Evolutionary conservation across 2,888 invertebrate genomes (phyloP).

Genomic region (Melikaiella ostensackeni): DNA sequence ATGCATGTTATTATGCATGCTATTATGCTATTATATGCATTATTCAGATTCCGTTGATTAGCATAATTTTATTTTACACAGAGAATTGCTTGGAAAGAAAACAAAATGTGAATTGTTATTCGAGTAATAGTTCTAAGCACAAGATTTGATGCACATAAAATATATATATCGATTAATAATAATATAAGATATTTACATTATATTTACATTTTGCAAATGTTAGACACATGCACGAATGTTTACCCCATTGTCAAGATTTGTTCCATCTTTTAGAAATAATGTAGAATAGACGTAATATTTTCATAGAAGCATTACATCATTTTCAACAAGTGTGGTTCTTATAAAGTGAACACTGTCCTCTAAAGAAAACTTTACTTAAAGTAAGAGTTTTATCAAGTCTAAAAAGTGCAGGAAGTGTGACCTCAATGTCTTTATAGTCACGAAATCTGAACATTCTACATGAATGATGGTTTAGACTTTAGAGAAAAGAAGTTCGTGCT

Average conservation of each 20-base stretch:
- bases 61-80: not conserved
- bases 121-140: too few relatives aligned
- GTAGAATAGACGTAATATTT: not conserved
- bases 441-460: conserved; percentile 7
- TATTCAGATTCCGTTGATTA: not conserved
- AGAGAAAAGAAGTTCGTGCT: too few relatives aligned
- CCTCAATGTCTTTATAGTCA: conserved; percentile 16
- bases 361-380: not conserved
- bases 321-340: not conserved
- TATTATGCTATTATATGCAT: too few relatives aligned
- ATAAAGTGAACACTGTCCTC: not conserved
- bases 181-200: too few relatives aligned
- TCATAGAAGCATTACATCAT: not conserved
- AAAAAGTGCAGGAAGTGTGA: conserved; percentile 1
- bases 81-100: not conserved
- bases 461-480: not conserved
- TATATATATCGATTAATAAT: too few relatives aligned
- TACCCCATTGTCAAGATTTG: too few relatives aligned
- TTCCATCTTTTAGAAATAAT: too few relatives aligned
- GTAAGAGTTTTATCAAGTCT: not conserved
- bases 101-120: too few relatives aligned
- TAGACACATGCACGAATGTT: too few relatives aligned
- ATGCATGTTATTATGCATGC: not conserved
- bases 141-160: too few relatives aligned
- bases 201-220: too few relatives aligned